Evolutionary conservation across 2,888 invertebrate genomes (phyloP), one percentile per base, ranked within the genome.

Genomic region (Ophioninae sp.): DNA sequence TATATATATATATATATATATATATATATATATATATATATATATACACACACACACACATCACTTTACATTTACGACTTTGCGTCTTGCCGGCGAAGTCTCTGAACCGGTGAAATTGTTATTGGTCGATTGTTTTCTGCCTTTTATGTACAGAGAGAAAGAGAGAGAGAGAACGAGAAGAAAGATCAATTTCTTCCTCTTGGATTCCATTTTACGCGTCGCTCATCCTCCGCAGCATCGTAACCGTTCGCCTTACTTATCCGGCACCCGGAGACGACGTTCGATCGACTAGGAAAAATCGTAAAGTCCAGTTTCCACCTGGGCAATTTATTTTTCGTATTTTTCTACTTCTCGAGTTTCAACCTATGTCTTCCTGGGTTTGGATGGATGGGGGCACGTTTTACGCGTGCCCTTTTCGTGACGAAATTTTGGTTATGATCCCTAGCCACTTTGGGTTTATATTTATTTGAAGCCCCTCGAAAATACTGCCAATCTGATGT

Each of bases 81-180:
- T 23, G 74, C 62, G 65, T 72, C 81, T 73, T 68, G 76, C 70
- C 77, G 84, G 72, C 79, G 81, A 82, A 73, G 50, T 50, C 79
- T 80, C 83, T 82, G 83, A 82, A 74, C 79, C 85, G 80, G 80
- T 86, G 83, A 83, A 87, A 86, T 84, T 82, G 77, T 85, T 87
- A 87, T 87, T 86, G 87, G 80, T 44, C 79, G 83, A 86, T 85
- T 87, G 84, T 87, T 85, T 81, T 70, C 81, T 75, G 78, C 59
- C 72, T 81, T 75, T 79, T 80, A 77, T 77, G 61, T 82, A 21
- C 17, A 10, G 59, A 23, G 30, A 41, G 57, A 41, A 41, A 23
- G 61, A 1, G 56, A 37, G 50, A 20, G 64, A 39, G 6, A 41
- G 23, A 73, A 23, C 17, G 37, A 37, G 65, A 61, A n/a, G 23